phyloP scores from a whole-genome alignment of 2,888 invertebrate genomes.

The Philopedon plagiatum region DNA sequence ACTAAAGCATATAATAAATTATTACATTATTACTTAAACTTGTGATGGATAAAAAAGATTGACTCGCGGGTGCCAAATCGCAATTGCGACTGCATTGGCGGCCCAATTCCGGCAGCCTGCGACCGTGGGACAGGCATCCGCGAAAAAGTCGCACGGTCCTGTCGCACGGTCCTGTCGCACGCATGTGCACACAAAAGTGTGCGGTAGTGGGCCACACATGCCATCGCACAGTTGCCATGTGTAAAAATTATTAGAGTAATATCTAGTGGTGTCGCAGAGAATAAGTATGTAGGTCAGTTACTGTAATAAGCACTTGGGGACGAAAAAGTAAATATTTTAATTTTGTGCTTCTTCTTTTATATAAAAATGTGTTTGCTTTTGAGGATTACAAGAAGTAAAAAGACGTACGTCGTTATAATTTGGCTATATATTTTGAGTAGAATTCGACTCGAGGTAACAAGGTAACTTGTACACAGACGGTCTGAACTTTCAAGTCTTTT shows the following conservation, averaged over 20 bases:
- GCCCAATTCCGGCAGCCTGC: constrained; percentile 64
- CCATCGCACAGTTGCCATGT: constrained; percentile 27
- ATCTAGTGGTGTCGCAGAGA: too few relatives aligned
- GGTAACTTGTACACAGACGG: too few relatives aligned
- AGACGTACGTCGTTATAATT: too few relatives aligned
- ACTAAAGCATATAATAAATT: neutral
- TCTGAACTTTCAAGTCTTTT: too few relatives aligned
- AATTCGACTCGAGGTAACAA: too few relatives aligned
- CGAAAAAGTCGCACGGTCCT: constrained; percentile 78
- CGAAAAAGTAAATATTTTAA: too few relatives aligned
- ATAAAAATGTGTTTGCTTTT: too few relatives aligned
- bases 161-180: constrained; percentile 33
- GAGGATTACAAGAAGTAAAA: too few relatives aligned
- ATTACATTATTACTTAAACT: neutral
- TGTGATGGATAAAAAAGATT: neutral
- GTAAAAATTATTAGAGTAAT: neutral
- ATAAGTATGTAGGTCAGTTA: neutral
- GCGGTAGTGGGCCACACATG: constrained; percentile 28
- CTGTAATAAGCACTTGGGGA: too few relatives aligned
- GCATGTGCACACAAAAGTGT: constrained; percentile 33
- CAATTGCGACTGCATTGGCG: constrained; percentile 20
- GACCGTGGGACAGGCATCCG: constrained; percentile 74
- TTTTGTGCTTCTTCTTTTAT: too few relatives aligned
- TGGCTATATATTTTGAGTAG: too few relatives aligned
- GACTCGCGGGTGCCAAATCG: constrained; percentile 17